Conservation (phyloP, 2,797 vertebrate species). For the Diplodus sargus region DNA sequence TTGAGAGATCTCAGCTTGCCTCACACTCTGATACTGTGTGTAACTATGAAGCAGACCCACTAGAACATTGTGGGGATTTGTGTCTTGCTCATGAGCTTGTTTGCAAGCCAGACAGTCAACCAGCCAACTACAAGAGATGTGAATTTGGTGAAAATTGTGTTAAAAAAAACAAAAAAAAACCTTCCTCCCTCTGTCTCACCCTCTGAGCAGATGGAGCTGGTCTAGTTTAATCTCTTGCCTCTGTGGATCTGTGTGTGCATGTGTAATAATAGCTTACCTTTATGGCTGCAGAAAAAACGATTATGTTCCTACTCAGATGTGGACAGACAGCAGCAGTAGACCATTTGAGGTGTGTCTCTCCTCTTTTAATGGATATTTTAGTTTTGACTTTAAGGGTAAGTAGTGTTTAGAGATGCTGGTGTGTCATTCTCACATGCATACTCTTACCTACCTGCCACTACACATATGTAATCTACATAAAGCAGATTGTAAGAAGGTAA, state of each 20-base stretch:
- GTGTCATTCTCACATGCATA: background rate
- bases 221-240: slow-evolving; percentile 68
- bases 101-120: background rate
- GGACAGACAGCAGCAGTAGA: slow-evolving; percentile 4
- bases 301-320: background rate
- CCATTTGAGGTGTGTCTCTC: background rate
- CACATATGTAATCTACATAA: background rate
- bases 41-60: background rate
- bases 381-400: background rate
- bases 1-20: background rate
- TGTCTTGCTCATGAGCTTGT: slow-evolving; percentile 30
- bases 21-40: background rate
- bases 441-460: background rate
- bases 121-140: slow-evolving; percentile 23
- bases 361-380: background rate
- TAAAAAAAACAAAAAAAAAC: slow-evolving; percentile 43
- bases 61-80: background rate
- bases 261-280: slow-evolving; percentile 70
- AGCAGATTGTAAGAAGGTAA: background rate
- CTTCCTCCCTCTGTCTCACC: slow-evolving; percentile 23
- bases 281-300: slow-evolving; percentile 29
- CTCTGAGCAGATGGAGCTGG: slow-evolving; percentile 71
- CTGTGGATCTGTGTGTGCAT: slow-evolving; percentile 63
- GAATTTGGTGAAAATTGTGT: slow-evolving; percentile 65
- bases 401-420: too few species aligned